Evolutionary conservation across 2,888 invertebrate species (phyloP), one percentile per base, ranked within the genome.

Genomic region (Drosophila monieri): DNA sequence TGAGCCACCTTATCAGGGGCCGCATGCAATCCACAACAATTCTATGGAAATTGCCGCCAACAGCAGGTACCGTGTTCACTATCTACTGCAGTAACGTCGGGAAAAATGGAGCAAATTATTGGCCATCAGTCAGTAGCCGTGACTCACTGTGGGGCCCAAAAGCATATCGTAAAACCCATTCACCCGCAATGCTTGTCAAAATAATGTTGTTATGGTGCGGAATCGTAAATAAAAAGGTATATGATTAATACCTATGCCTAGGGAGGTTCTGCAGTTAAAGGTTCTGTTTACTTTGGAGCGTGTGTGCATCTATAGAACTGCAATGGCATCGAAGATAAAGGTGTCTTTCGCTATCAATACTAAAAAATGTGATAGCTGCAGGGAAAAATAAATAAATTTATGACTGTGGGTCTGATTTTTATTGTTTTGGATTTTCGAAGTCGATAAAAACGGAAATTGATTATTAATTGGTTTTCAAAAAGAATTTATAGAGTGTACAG

Each of bases 11-110:
- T 83, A 79, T 80, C 80, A 64, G 35, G n/a, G 4, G 25, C 25
- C 53, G 39, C 43, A 48, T 56, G 57, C 37, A 47, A 35, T 73
- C 37, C 41, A 37, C 46, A 55, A 60, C 60, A 73, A 46, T 77
- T 79, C 57, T 51, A 23, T 4, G 46, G 64, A 78, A 80, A 60
- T 68, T 43, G 61, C 52, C 67, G 47, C 58, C 59, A 67, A 51
- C 68, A 69, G 47, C 30, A 37, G 44, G 37, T 25, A 6, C 39
- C 64, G 32, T 46, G 48, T 39, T 46, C 51, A 43, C 35, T 66
- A 49, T 66, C 60, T 54, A 21, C 18, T 69, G 53, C 52, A 48
- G 52, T 47, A 15, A 14, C 27, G 52, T 43, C 48, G 21, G 30
- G 46, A 18, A 43, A 49, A 68, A 46, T 59, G 27, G 59, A 51